Evolutionary conservation across 2,113 vertebrate species (phyloP), one percentile per base, ranked within the genome.

Genomic region (Tamias sibiricus): DNA sequence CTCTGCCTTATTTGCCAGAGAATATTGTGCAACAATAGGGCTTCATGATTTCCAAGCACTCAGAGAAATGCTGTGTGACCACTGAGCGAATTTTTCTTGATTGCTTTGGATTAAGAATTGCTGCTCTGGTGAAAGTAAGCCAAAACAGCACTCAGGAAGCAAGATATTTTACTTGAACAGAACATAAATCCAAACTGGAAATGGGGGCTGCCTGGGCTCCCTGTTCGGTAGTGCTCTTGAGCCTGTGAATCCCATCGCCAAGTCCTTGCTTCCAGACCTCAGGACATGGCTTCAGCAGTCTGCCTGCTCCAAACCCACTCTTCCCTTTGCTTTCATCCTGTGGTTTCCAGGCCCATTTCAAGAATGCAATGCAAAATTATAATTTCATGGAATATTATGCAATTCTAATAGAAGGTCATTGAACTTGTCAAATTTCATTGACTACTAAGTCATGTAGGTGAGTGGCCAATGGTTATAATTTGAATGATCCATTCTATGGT

Each of bases 321-420:
- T 97, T 87, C 92, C 92, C 72, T 12, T 52, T 79, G 69, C 84
- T 79, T 93, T 92, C 77, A 62, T 94, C 75, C 93, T 95, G 95
- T 80, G 95, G 87, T 69, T 96, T 85, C 47, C 17, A 84, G 54
- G 87, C 40, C 81, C 71, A 47, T 95, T 94, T 96, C 90, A 96
- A 96, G 95, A 98, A 98, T 72, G 80, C 75, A 84, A 71, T 80
- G 47, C 89, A 93, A 91, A 96, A 96, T 96, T 97, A 91, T 71
- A 74, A 97, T 96, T 97, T 97, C 86, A 94, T 96, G 93, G 79
- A 96, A n/a, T 91, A 79, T 90, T 95, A 94, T n/a, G 42, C 71
- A 96, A 97, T 95, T 92, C 87, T 93, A 96, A 90, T 28, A 66
- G 68, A 89, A 97, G 72, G 32, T n/a, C 86, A 88, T 52, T 87